Conservation (phyloP, 2,888 invertebrate species). For the Xestia c-nigrum region DNA sequence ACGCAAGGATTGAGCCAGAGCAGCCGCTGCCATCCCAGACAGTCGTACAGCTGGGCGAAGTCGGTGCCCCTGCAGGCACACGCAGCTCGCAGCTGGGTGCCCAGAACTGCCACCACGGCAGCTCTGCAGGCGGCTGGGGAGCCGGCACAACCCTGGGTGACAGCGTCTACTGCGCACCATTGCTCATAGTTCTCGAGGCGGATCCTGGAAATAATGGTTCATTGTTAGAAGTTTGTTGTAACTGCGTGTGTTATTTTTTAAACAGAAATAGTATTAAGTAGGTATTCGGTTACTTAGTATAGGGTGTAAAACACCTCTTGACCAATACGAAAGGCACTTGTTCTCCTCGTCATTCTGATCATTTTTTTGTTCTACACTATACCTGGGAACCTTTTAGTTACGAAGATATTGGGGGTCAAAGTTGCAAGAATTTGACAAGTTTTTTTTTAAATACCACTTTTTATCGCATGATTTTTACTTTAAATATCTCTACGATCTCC, state of each 20-base stretch:
- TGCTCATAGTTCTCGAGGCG: constrained; percentile 97
- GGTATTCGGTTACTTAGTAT: background rate
- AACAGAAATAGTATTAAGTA: background rate
- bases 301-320: no score
- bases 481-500: no score
- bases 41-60: constrained; percentile 95
- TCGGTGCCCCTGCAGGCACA: constrained; percentile 97
- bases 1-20: constrained; percentile 98
- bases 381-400: no score
- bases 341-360: no score
- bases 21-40: constrained; percentile 97
- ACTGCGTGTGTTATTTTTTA: background rate
- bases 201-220: constrained; percentile 87
- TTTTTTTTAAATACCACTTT: no score
- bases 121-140: constrained; percentile 95
- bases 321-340: no score
- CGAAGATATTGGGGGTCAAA: no score
- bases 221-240: background rate
- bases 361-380: no score
- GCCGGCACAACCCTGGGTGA: constrained; percentile 97
- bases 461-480: no score
- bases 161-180: constrained; percentile 97
- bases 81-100: constrained; percentile 96
- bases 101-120: constrained; percentile 96
- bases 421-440: no score